Base-by-base conservation (phyloP, 2,113 vertebrate species). In the Sakesphorus luctuosus region DNA sequence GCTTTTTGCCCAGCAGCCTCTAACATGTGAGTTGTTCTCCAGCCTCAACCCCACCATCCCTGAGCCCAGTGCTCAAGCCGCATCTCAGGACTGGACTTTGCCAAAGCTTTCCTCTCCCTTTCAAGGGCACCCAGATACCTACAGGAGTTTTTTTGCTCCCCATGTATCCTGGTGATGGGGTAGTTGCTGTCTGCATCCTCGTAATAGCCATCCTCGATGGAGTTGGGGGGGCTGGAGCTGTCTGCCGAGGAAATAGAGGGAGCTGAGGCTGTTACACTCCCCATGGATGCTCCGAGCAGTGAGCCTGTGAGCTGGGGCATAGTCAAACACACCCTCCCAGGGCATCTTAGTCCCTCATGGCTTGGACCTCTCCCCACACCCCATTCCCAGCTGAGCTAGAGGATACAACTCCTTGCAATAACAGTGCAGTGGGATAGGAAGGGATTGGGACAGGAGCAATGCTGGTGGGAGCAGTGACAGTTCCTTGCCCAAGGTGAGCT, bases 171-270 rank as follows among this genome's bases (percentile, higher is more conserved):
- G 81, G 99, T 99, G n/a, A 96, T 77, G 0, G 99, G 99, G 93
- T 99, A 99, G 97, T 98, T 99, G 97, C 98, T 98, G 95, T 99
- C 99, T 43, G 99, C 99, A 33, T 99, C 99, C 96, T 99, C 99
- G 1, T 99, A 99, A 96, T 99, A 99, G 44, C 98, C 98, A 5
- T 99, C 99, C 94, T 99, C 98, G 3, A 99, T 98, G 13, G 99
- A 99, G 95, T 99, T 99, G 47, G 99, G 98, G 69, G 99, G 99
- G 90, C 98, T 99, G 89, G 98, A 99, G 95, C 98, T 98, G 85
- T 98, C 99, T 99, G 97, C 5, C 28, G 94, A 96, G 56, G 86
- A 92, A 96, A 58, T 44, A 93, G 78, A 94, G 84, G 77, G 44
- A 85, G 21, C 16, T 72, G 52, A 28, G 40, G 55, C 40, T 86